Base-by-base conservation (phyloP, 2,888 invertebrate species). In the Caenorhabditis sulstoni region DNA sequence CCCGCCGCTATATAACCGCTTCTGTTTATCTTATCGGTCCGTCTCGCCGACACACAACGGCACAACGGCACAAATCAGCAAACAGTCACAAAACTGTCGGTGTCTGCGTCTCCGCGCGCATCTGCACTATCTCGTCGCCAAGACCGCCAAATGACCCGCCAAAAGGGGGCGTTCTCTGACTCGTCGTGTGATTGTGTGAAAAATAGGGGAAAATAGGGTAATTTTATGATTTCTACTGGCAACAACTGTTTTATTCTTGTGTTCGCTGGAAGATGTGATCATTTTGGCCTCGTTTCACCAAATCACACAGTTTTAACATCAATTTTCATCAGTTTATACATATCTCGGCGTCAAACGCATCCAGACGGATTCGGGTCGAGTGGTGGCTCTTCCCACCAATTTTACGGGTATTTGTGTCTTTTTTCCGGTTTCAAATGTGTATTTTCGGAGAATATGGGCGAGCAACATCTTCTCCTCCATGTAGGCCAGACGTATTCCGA, bases 391-490 rank as follows among this genome's bases (percentile, higher is more conserved):
- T 3, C 73, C 73, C 29, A 74, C 65, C 12, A 74, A n/a, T 37
- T 65, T 58, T 37, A 74, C 9, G 0, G 65, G 73, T 7, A 49
- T 74, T 12, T 57, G 53, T n/a, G 71, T 73, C 11, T 44, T 11
- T 0, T 20, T 4, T 11, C 49, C 41, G 4, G 73, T 55, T 11
- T 53, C 41, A 9, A 71, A 71, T 7, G 73, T 50, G 76, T 78
- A 87, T 41, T 76, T 66, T 4, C 79, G 67, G 16, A 88, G 73
- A 16, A 89, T 57, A 18, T 80, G 80, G 0, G 81, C 77, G 8
- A 89, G 62, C 0, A 85, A 75, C 64, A 85, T 44, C 49, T 89
- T 89, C 58, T 85, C 82, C 67, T 89, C 89, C 79, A 89, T 68
- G 39, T 80, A 80, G 5, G 87, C 88, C 57, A 88, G 52, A 44